Conservation (phyloP, 2,797 vertebrate species). For the Phoeniculus purpureus region DNA sequence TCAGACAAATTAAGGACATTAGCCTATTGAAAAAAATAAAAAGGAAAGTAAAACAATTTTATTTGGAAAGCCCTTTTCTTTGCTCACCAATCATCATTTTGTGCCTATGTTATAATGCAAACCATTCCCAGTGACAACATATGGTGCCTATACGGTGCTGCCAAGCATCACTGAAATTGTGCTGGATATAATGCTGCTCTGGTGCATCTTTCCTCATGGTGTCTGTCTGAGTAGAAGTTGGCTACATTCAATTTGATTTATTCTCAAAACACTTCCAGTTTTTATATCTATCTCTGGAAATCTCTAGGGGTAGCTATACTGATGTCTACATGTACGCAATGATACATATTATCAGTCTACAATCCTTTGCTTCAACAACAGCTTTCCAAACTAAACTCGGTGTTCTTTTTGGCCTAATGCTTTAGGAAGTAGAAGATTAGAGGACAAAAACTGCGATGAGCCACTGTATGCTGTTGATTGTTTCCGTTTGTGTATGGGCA, state of each 20-base stretch:
- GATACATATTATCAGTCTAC: background rate
- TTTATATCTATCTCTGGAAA: background rate
- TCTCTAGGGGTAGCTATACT: fast-evolving
- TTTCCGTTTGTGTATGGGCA: background rate
- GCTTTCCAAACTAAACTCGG: background rate
- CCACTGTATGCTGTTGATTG: background rate
- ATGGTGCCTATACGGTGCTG: background rate
- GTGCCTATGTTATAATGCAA: background rate
- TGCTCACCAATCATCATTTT: background rate
- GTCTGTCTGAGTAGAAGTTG: background rate
- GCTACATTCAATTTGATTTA: background rate
- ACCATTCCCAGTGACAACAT: background rate
- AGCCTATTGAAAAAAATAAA: background rate
- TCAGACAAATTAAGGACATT: too few species aligned
- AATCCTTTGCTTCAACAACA: background rate
- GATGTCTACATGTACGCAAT: background rate
- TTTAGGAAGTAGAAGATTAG: background rate
- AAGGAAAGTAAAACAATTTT: background rate
- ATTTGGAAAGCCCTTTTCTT: background rate
- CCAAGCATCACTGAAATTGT: background rate
- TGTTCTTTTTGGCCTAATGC: background rate
- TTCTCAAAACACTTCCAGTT: background rate
- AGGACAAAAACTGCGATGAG: background rate
- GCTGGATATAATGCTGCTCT: background rate
- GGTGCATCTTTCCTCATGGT: background rate